Base-by-base conservation (phyloP, 1,140 invertebrate species). In the Pseudomyrmex flavicornis region DNA sequence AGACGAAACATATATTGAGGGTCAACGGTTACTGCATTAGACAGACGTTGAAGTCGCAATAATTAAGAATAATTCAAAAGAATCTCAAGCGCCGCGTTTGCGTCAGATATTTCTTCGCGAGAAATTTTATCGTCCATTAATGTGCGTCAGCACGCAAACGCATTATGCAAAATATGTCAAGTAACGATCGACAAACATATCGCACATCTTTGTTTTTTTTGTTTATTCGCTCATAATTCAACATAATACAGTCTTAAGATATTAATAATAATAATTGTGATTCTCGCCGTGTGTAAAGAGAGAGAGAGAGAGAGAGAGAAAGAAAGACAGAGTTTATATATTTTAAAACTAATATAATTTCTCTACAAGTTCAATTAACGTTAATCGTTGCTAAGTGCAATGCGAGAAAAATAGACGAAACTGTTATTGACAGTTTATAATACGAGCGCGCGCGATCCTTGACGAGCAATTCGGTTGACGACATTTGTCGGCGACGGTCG, bases 1-100 rank as follows among this genome's bases (percentile, higher is more conserved):
- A 52, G 80, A 79, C 84, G 84, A 89, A 90, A 89, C 85, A 77
- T 75, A 90, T 79, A 90, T 85, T 35, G 79, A 86, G 69, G 84
- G 84, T 85, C 87, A 86, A 26, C 69, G 85, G 58, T 70, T 35
- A 66, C 74, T 61, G 26, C 46, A 66, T 74, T 72, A 59, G 73
- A 75, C 56, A 62, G 52, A 35, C 58, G 48, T 20, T 76, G 85
- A 87, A 61, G 52, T 85, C 72, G 63, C 66, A 54, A 68, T 68
- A 75, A 84, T 87, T 70, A 74, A 84, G 68, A 13, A 35, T 59
- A 66, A 80, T 70, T 75, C 17, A 46, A 54, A 46, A 56, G n/a
- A 22, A 26, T 26, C 50, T 22, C 17, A 35, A 35, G 35, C 20
- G 76, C 44, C 70, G 65, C 59, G 66, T n/a, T 20, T 17, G 50